These are phyloP conservation scores for Dicerorhinus sumatrensis DNA, from an alignment of 2,113 vertebrate species.

Conservation along the genomic window DNA sequence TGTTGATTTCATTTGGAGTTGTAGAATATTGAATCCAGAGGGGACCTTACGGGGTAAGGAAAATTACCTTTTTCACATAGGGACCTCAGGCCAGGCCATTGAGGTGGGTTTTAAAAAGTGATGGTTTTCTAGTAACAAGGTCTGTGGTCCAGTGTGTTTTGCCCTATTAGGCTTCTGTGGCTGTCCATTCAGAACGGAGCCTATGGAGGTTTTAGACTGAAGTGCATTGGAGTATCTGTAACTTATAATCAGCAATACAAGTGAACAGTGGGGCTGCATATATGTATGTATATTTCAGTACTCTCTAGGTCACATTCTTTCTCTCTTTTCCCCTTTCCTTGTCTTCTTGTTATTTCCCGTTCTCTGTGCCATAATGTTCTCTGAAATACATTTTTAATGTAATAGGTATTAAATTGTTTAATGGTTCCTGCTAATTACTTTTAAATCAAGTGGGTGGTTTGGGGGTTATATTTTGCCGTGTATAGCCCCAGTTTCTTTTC, in stretches of 20 bases:
- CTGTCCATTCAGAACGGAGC: background rate
- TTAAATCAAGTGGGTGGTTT: background rate
- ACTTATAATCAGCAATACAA: background rate
- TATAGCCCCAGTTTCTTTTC: background rate
- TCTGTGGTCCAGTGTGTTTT: background rate
- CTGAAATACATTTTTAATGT: background rate
- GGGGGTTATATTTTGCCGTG: background rate
- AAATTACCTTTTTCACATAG: background rate
- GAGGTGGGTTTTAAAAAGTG: background rate
- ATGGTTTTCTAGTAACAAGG: background rate
- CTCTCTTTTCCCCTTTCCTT: background rate
- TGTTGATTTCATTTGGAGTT: background rate
- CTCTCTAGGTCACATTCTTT: background rate
- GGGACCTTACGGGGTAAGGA: background rate
- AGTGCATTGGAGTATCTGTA: background rate
- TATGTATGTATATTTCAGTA: background rate
- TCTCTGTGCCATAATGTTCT: background rate
- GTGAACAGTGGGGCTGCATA: too few species aligned
- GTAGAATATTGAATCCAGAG: background rate
- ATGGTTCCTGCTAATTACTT: background rate
- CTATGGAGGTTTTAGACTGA: background rate
- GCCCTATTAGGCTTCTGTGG: background rate
- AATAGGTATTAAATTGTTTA: background rate
- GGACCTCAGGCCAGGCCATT: background rate
- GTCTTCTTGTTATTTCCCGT: background rate